Evolutionary conservation across 2,797 vertebrate species (phyloP).

Genomic region (Girardinus metallicus): DNA sequence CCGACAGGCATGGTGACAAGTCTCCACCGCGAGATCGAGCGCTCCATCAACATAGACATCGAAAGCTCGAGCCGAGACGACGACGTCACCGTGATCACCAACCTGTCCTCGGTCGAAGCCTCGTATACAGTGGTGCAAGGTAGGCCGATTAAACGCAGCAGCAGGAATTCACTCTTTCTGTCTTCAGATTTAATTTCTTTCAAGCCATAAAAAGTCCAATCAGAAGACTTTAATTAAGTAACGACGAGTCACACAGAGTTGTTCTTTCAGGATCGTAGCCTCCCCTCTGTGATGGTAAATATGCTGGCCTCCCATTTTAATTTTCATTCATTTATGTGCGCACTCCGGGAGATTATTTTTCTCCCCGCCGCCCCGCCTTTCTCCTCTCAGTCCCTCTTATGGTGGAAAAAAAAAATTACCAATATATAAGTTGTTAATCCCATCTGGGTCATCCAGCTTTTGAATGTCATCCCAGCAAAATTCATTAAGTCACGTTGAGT

Average conservation of each 20-base stretch:
- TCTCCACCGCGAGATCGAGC: slow-evolving; percentile 97
- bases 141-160: slow-evolving; percentile 56
- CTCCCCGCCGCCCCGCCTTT: slow-evolving; percentile 33
- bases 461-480: slow-evolving; percentile 77
- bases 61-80: slow-evolving; percentile 98
- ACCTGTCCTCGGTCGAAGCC: slow-evolving; percentile 97
- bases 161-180: slow-evolving; percentile 11
- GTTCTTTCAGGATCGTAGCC: slow-evolving; percentile 31
- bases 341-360: slow-evolving; percentile 62
- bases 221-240: slow-evolving; percentile 1
- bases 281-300: slow-evolving; percentile 23
- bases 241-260: slow-evolving; percentile 20
- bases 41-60: slow-evolving; percentile 98
- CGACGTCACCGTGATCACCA: slow-evolving; percentile 98
- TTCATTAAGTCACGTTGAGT: slow-evolving; percentile 77
- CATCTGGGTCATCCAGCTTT: slow-evolving; percentile 72
- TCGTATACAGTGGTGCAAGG: slow-evolving; percentile 99
- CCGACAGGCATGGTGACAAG: slow-evolving; percentile 98
- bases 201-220: slow-evolving; percentile 13
- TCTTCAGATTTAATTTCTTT: not conserved
- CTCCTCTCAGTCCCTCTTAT: slow-evolving; percentile 42
- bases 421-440: slow-evolving; percentile 71
- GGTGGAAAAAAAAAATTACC: slow-evolving; percentile 54
- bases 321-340: slow-evolving; percentile 58
- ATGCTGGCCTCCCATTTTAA: slow-evolving; percentile 59